phyloP scores from a whole-genome alignment of 2,113 vertebrate genomes.

The Chamaetylas fuelleborni region DNA sequence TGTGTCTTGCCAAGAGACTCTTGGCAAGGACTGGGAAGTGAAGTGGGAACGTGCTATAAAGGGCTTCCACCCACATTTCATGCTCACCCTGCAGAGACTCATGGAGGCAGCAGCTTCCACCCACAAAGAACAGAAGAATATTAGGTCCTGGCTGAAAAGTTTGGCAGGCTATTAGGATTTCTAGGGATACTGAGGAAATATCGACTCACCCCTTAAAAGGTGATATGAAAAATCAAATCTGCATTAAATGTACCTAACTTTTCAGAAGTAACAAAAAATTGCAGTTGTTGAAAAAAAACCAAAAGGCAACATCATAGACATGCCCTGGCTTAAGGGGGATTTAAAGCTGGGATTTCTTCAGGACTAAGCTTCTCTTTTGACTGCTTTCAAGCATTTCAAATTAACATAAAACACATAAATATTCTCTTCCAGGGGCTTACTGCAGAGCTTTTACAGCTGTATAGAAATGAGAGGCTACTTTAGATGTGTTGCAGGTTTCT shows the following conservation, averaged over 20 bases:
- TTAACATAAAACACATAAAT: slow-evolving; percentile 57
- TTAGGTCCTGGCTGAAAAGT: not conserved
- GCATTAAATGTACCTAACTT: not conserved
- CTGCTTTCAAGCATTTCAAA: slow-evolving; percentile 59
- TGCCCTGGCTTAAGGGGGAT: slow-evolving; percentile 24
- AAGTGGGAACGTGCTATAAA: not conserved
- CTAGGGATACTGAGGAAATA: not conserved
- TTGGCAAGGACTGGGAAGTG: not conserved
- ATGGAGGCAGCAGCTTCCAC: not conserved
- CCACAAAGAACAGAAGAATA: not conserved
- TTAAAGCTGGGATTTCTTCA: slow-evolving; percentile 51
- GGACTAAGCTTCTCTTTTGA: slow-evolving; percentile 47
- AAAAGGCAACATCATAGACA: slow-evolving; percentile 2
- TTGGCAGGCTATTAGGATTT: not conserved
- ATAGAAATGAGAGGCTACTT: slow-evolving; percentile 42
- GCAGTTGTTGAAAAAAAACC: not conserved
- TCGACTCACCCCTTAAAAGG: not conserved
- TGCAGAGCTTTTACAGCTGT: slow-evolving; percentile 58
- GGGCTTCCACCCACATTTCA: slow-evolving; percentile 9
- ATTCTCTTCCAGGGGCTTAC: slow-evolving; percentile 51
- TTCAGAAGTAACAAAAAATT: slow-evolving; percentile 25
- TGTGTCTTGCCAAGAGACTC: not conserved
- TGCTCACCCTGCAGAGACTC: not conserved
- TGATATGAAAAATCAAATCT: slow-evolving; percentile 4
- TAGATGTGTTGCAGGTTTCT: slow-evolving; percentile 40